Percentiles rank a stretch among this genome's conserved stretches.
These are phyloP conservation scores for Peromyscus eremicus DNA, from an alignment of 2,797 vertebrate genomes.

Conservation along the genomic window DNA sequence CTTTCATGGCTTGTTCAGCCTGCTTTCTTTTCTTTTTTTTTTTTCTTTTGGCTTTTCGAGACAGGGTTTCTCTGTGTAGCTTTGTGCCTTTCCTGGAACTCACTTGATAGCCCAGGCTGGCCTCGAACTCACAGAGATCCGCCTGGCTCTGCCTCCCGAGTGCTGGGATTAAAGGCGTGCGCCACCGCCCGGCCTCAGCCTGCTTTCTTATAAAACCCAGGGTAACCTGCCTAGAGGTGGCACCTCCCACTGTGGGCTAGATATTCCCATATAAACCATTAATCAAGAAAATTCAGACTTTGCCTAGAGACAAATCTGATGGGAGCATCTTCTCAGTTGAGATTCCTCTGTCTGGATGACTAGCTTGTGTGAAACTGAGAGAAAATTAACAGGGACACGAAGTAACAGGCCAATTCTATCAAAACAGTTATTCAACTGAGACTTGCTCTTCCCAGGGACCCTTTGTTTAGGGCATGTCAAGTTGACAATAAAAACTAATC, in stretches of 20 bases:
- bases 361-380: not conserved
- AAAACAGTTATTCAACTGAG: not conserved
- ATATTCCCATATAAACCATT: not conserved
- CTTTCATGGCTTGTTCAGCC: not conserved
- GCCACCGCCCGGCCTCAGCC: too few species aligned
- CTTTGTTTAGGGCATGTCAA: not conserved
- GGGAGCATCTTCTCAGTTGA: not conserved
- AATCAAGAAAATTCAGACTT: not conserved
- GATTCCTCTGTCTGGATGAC: not conserved
- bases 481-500: not conserved
- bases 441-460: not conserved
- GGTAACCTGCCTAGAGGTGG: not conserved
- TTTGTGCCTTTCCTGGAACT: too few species aligned
- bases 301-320: not conserved
- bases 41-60: too few species aligned
- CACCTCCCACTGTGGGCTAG: too few species aligned
- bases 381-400: not conserved
- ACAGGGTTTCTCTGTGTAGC: too few species aligned
- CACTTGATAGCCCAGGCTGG: too few species aligned
- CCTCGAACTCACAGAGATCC: too few species aligned
- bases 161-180: too few species aligned
- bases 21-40: too few species aligned
- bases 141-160: too few species aligned
- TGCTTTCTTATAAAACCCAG: not conserved
- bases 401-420: not conserved